Evolutionary conservation across 1,140 invertebrate species (phyloP).

Genomic region (Liolophura sinensis): DNA sequence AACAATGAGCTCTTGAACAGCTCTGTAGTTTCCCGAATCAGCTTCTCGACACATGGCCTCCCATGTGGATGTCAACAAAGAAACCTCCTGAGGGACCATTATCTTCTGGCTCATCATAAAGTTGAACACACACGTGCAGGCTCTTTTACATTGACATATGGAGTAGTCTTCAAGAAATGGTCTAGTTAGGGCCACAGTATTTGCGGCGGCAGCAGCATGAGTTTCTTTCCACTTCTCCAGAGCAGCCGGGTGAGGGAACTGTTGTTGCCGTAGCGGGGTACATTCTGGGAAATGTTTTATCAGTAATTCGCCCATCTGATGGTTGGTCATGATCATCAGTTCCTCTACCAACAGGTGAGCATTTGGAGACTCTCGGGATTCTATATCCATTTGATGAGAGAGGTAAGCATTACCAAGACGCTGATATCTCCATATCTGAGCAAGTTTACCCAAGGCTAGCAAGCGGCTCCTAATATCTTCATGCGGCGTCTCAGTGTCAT

Average conservation of each 20-base stretch:
- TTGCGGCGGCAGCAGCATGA: slow-evolving; percentile 40
- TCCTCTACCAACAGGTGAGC: slow-evolving; percentile 36
- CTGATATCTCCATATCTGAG: slow-evolving; percentile 31
- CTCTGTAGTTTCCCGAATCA: slow-evolving; percentile 21
- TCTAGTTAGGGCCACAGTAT: slow-evolving; percentile 42
- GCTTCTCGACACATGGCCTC: slow-evolving; percentile 27
- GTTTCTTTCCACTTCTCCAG: slow-evolving; percentile 36
- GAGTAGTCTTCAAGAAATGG: slow-evolving; percentile 31
- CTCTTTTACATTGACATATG: slow-evolving; percentile 36
- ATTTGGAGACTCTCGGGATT: slow-evolving; percentile 18
- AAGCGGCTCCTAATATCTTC: slow-evolving; percentile 45
- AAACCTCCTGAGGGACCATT: slow-evolving; percentile 24
- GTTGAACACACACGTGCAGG: slow-evolving; percentile 43
- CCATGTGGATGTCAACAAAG: slow-evolving; percentile 31
- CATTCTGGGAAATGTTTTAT: slow-evolving; percentile 25
- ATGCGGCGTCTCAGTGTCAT: slow-evolving; percentile 26
- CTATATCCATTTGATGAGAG: slow-evolving; percentile 28
- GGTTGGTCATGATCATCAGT: slow-evolving; percentile 44
- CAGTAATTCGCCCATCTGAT: slow-evolving; percentile 39
- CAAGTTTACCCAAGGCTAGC: slow-evolving; percentile 32
- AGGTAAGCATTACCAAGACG: slow-evolving; percentile 40
- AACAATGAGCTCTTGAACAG: slow-evolving; percentile 33
- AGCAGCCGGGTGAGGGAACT: slow-evolving; percentile 22
- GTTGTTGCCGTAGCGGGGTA: slow-evolving; percentile 39
- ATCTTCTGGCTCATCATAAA: slow-evolving; percentile 33